phyloP scores from a whole-genome alignment of 2,797 vertebrate species.

The Spheniscus humboldti region DNA sequence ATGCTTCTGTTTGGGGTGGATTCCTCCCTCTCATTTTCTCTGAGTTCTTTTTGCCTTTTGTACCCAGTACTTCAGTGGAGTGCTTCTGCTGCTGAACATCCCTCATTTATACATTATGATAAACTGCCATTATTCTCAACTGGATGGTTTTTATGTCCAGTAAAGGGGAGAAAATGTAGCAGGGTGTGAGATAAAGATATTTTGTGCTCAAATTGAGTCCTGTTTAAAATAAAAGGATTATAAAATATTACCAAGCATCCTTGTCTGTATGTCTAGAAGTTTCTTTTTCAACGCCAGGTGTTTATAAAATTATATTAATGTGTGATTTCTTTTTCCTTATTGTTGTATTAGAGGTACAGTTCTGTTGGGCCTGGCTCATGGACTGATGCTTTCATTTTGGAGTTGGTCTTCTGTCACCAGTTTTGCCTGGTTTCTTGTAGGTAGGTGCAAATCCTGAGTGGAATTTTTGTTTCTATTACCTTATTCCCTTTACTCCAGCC shows the following conservation, averaged over 20 bases:
- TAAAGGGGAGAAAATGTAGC: neutral
- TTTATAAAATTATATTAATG: neutral
- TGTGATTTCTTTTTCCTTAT: neutral
- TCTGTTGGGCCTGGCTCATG: constrained; percentile 58
- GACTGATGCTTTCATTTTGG: constrained; percentile 67
- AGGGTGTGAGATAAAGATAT: neutral
- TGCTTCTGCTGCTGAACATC: neutral
- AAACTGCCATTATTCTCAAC: neutral
- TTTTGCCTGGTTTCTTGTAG: constrained; percentile 52
- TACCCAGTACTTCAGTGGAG: neutral
- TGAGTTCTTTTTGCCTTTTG: neutral
- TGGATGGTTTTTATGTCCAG: neutral
- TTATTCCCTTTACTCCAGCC: neutral
- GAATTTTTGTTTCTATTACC: neutral
- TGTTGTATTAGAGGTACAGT: constrained; percentile 47
- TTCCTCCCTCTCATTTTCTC: neutral
- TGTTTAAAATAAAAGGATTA: neutral
- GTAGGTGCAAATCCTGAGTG: constrained; percentile 24
- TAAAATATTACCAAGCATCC: neutral
- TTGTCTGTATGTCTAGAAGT: neutral
- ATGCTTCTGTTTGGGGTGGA: neutral
- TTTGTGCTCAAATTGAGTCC: neutral
- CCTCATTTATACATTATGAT: neutral
- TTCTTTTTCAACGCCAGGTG: neutral
- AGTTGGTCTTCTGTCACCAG: constrained; percentile 26